Conservation (phyloP, 2,888 invertebrate genomes). For the Scaeva pyrastri region DNA sequence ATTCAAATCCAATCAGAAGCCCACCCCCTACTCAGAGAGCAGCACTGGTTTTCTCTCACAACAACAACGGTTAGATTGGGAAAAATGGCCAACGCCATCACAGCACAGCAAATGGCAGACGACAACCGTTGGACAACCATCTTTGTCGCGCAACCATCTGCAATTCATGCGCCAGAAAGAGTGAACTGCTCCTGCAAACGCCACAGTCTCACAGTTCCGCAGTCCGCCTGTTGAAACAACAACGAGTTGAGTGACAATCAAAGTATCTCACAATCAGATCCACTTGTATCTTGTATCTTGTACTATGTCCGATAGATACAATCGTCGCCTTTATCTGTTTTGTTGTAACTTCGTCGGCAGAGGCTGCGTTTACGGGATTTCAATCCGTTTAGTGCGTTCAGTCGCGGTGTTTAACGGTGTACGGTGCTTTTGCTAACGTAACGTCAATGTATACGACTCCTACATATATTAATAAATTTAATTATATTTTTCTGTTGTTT, state of each 20-base stretch:
- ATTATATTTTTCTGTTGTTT: constrained; percentile 2
- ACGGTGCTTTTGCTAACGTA: constrained; percentile 59
- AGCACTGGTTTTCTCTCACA: constrained; percentile 33
- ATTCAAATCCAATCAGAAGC: constrained; percentile 41
- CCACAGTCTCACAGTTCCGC: constrained; percentile 23
- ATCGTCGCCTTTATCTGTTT: constrained; percentile 50
- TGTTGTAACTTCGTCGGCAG: constrained; percentile 66
- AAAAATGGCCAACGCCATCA: constrained; percentile 72
- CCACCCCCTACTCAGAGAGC: constrained; percentile 67
- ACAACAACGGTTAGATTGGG: constrained; percentile 13
- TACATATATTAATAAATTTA: constrained; percentile 29
- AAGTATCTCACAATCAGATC: constrained; percentile 55
- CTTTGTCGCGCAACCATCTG: constrained; percentile 48
- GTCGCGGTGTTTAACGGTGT: constrained; percentile 45
- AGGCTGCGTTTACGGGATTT: constrained; percentile 64
- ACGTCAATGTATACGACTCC: constrained; percentile 26
- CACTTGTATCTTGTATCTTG: too few relatives aligned
- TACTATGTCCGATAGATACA: constrained; percentile 62
- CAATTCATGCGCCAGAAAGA: constrained; percentile 49
- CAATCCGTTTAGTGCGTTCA: constrained; percentile 72
- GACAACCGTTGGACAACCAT: constrained; percentile 46
- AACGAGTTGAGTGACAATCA: constrained; percentile 51
- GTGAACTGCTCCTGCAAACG: constrained; percentile 14
- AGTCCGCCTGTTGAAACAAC: constrained; percentile 58
- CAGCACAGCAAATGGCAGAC: constrained; percentile 71